Conservation (phyloP, 2,113 vertebrate genomes). For the Laticauda colubrina region DNA sequence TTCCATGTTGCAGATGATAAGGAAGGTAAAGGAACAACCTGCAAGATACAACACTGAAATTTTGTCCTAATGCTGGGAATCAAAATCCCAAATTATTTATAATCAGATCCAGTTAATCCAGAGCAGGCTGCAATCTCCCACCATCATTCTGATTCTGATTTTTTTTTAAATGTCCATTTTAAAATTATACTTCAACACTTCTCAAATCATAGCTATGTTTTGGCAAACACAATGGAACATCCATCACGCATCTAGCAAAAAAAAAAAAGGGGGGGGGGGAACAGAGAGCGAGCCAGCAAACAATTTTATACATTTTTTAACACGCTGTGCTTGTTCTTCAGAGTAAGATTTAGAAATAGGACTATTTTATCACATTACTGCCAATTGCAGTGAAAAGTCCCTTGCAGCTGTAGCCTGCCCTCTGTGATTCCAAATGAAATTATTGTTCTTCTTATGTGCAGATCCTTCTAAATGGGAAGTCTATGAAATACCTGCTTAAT, state of each 20-base stretch:
- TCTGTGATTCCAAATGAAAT: background rate
- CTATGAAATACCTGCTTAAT: background rate
- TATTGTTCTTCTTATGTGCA: background rate
- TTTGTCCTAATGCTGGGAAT: constrained; percentile 22
- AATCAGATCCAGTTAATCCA: constrained; percentile 36
- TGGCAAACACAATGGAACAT: constrained; percentile 24
- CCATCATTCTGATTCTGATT: constrained; percentile 36
- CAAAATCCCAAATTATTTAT: constrained; percentile 46
- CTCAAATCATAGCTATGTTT: constrained; percentile 11
- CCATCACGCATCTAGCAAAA: constrained; percentile 16
- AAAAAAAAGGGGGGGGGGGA: background rate
- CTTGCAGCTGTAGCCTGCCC: background rate
- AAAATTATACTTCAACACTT: constrained; percentile 14
- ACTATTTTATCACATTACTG: background rate
- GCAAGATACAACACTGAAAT: constrained; percentile 43
- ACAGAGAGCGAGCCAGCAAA: background rate
- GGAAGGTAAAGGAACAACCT: constrained; percentile 19
- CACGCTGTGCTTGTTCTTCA: constrained; percentile 34
- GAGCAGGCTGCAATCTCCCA: constrained; percentile 30
- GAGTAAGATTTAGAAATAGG: constrained; percentile 24
- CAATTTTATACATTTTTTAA: background rate
- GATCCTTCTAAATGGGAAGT: background rate
- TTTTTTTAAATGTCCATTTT: constrained; percentile 32
- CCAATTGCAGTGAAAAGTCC: background rate
- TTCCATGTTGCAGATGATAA: constrained; percentile 28